phyloP scores from a whole-genome alignment of 2,888 invertebrate genomes.

The Sinotaia quadrata region DNA sequence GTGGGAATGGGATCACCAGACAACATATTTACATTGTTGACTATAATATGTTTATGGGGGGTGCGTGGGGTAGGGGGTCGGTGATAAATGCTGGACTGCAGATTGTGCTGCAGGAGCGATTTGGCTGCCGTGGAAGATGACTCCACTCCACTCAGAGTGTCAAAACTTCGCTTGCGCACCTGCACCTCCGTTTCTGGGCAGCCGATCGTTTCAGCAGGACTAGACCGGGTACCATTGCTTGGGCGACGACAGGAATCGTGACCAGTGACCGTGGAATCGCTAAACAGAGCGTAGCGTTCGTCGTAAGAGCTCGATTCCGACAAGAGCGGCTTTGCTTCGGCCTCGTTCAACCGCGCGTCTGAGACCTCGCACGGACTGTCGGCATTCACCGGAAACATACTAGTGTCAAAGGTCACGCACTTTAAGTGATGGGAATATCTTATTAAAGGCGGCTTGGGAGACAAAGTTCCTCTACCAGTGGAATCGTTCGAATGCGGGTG shows the following conservation, averaged over 20 bases:
- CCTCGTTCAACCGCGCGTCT: not conserved
- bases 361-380: constrained; percentile 11
- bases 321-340: not conserved
- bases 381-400: constrained; percentile 22
- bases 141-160: not conserved
- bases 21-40: too few relatives aligned
- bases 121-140: not conserved
- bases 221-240: not conserved
- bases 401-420: constrained; percentile 20
- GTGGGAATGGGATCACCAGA: too few relatives aligned
- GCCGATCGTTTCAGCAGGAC: constrained; percentile 10
- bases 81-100: constrained; percentile 19
- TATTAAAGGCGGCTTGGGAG: not conserved
- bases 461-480: not conserved
- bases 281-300: not conserved
- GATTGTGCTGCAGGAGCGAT: not conserved
- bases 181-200: not conserved
- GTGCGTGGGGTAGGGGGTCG: constrained; percentile 26
- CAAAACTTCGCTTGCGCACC: not conserved
- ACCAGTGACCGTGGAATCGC: not conserved
- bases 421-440: not conserved
- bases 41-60: constrained; percentile 15
- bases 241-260: not conserved
- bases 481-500: not conserved
- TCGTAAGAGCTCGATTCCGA: not conserved